A percentile compares a stretch with the other conserved stretches of the same genome.
phyloP scores from a whole-genome alignment of 2,113 vertebrate species.

The Amphilophus citrinellus region DNA sequence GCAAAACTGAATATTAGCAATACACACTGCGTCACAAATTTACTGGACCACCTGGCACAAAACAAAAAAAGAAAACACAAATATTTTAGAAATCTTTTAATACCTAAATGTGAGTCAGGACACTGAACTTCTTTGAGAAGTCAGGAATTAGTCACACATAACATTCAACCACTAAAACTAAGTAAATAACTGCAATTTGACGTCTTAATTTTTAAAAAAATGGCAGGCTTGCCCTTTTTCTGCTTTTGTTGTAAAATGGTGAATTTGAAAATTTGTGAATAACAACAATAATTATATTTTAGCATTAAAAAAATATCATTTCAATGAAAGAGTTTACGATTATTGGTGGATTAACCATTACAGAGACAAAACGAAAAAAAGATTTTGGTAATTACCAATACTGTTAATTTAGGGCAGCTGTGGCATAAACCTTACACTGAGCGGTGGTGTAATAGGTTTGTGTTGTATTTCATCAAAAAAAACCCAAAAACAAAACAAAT shows the following conservation, averaged over 20 bases:
- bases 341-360: no score
- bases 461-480: background rate
- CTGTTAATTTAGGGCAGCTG: no score
- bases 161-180: background rate
- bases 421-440: no score
- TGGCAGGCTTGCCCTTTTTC: no score
- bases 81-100: background rate
- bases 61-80: background rate
- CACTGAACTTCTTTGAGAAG: background rate
- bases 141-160: background rate
- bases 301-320: background rate
- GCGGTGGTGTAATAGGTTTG: no score
- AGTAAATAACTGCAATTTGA: background rate
- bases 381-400: no score
- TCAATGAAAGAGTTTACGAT: no score
- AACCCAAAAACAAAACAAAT: background rate
- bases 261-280: background rate
- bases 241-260: background rate
- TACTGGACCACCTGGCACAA: no score
- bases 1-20: background rate
- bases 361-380: no score
- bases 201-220: background rate
- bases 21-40: background rate
- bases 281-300: no score
- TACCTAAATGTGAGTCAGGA: no score